Evolutionary conservation across 2,888 invertebrate species (phyloP), one percentile per base, ranked within the genome.

Genomic region (Asteroscopus sphinx): DNA sequence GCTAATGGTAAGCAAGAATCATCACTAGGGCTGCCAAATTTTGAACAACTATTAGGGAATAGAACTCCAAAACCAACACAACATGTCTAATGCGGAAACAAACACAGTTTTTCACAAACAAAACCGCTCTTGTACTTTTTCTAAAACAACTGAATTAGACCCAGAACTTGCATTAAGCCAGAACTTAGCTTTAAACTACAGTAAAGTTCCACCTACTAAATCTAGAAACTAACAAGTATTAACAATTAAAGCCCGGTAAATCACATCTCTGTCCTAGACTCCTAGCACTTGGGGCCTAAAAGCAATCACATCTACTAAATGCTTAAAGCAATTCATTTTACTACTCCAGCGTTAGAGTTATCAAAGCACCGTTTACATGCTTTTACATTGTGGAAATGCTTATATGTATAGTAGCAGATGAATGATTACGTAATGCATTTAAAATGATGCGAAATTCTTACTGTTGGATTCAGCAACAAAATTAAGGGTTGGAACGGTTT

Each of bases 281-380:
- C 47, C 12, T 13, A 53, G 28, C 48, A 47, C 56, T 71, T 56
- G 30, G 30, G 30, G 32, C 49, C 51, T 72, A 67, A 68, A 61
- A 62, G 68, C 68, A 61, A 61, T 57, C 39, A 53, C 61, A 71
- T 71, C 67, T 46, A 65, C 51, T 51, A 59, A 64, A 52, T 55
- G 48, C 45, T 55, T 26, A 55, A 73, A 73, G 63, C 77, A 76
- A 73, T 70, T 74, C 63, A 62, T 67, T 59, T 67, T 59, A 61
- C 58, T 62, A 46, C 32, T 68, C 51, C 48, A 49, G 33, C 41
- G 57, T 57, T 49, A 30, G 39, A 45, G 33, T 51, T 69, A 58
- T 48, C 17, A 58, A 55, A 55, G 37, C 56, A 41, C 55, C 45
- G 46, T 53, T 70, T 55, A 45, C 39, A 54, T 48, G 65, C 28